Conservation (phyloP, 1,140 invertebrate species). For the Tetramorium parvispinum region DNA sequence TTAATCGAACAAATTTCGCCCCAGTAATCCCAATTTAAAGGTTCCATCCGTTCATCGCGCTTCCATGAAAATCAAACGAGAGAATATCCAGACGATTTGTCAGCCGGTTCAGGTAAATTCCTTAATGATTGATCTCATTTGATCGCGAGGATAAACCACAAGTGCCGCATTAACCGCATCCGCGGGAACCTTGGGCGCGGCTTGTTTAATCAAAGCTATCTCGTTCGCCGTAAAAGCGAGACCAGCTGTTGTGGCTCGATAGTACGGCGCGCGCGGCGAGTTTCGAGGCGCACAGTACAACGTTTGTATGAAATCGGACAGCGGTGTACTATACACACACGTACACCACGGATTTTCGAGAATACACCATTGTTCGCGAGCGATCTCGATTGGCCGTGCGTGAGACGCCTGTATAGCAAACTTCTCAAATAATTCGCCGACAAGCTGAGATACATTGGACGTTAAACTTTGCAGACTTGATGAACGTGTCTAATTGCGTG, state of each 20-base stretch:
- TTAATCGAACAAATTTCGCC: background rate
- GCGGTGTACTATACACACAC: background rate
- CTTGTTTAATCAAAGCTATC: slow-evolving; percentile 69
- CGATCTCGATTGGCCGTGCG: slow-evolving; percentile 35
- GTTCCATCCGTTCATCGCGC: background rate
- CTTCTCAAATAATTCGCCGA: slow-evolving; percentile 45
- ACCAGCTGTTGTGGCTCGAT: slow-evolving; percentile 68
- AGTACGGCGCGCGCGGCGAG: slow-evolving; percentile 12
- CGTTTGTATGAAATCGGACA: slow-evolving; percentile 46
- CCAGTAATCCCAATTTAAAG: background rate
- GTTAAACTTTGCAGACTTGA: slow-evolving; percentile 28
- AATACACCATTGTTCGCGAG: slow-evolving; percentile 47
- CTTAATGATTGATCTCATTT: slow-evolving; percentile 49
- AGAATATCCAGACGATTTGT: slow-evolving; percentile 33
- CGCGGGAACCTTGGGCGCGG: slow-evolving; percentile 59
- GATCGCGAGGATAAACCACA: slow-evolving; percentile 20
- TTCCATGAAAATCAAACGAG: background rate
- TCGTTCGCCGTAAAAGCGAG: slow-evolving; percentile 66
- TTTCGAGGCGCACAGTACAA: slow-evolving; percentile 40
- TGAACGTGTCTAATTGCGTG: slow-evolving; percentile 43
- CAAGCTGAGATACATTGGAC: background rate
- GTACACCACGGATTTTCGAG: slow-evolving; percentile 37
- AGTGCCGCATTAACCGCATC: slow-evolving; percentile 34
- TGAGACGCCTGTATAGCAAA: slow-evolving; percentile 23
- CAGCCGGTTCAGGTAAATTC: slow-evolving; percentile 36